phyloP scores from a whole-genome alignment of 1,140 invertebrate species.

The Ridgeia piscesae region DNA sequence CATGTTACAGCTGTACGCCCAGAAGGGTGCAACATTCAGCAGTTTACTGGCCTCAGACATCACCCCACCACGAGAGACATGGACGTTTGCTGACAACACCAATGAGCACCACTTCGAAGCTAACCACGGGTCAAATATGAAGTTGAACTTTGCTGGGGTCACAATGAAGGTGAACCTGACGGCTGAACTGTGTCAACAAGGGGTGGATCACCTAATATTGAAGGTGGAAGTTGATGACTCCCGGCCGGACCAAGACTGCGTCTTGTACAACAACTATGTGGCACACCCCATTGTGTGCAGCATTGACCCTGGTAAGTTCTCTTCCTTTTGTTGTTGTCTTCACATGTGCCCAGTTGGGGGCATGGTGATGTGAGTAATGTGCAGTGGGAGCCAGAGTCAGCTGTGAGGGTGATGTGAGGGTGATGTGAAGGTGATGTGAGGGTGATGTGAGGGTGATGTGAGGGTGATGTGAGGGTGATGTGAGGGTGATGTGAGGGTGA shows the following conservation, averaged over 20 bases:
- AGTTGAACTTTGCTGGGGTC: not conserved
- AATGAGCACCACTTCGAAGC: not conserved
- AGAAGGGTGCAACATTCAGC: not conserved
- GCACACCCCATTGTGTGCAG: not conserved
- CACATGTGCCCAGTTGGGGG: no score
- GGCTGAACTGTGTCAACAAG: not conserved
- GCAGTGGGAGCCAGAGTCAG: no score
- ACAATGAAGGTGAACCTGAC: not conserved
- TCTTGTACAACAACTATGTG: not conserved
- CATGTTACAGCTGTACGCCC: not conserved
- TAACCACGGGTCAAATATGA: not conserved
- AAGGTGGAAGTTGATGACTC: not conserved
- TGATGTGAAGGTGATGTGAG: no score
- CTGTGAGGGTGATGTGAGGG: no score
- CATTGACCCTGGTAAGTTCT: not conserved
- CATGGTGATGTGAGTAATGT: no score
- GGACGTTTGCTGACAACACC: not conserved
- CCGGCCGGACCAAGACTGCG: not conserved
- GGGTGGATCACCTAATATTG: not conserved
- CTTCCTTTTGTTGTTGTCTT: not conserved
- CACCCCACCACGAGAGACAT: not conserved
- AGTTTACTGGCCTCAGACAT: not conserved
- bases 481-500: no score
- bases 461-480: no score
- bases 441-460: no score